Evolutionary conservation across 2,888 invertebrate genomes (phyloP), one percentile per base, ranked within the genome.

Genomic region (Scaptodrosophila latifasciaeformis): DNA sequence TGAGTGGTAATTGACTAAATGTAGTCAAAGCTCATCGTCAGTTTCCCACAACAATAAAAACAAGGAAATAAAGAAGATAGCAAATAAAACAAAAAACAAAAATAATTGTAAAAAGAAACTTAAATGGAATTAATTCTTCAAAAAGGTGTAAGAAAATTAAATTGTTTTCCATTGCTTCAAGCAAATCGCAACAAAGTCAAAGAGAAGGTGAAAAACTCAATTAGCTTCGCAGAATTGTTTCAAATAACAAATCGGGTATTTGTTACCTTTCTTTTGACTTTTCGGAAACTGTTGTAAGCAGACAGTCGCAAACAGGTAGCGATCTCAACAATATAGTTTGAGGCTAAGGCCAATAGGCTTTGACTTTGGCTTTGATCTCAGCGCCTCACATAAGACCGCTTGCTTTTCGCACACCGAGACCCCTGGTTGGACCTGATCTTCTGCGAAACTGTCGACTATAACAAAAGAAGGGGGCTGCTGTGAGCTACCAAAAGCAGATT

Each of bases 111-210:
- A n/a, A n/a, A n/a, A n/a, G n/a, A n/a, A n/a, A n/a, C n/a, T n/a
- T n/a, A n/a, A n/a, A n/a, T n/a, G n/a, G n/a, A n/a, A n/a, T n/a
- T n/a, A n/a, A n/a, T n/a, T n/a, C n/a, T n/a, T 19, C 13, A 74
- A 67, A 70, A 80, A 80, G 70, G 75, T 80, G 75, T 74, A 74
- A 80, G 78, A 74, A 80, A 77, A 76, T 77, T 64, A 63, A 78
- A 53, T 77, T 80, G 70, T 75, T 74, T 80, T 77, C 74, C 70
- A 67, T 29, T 49, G 52, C 29, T 46, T 21, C 21, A 44, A 45
- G 50, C 40, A 30, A 42, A 39, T 3, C 53, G 12, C 46, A 54
- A 21, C 15, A 18, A 18, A 9, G 27, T 13, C 37, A 29, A 37
- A n/a, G 29, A 52, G 31, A 40, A 27, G 34, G 39, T 44, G 61